Conservation (phyloP, 2,797 vertebrate genomes). For the Eidolon dupreanum region DNA sequence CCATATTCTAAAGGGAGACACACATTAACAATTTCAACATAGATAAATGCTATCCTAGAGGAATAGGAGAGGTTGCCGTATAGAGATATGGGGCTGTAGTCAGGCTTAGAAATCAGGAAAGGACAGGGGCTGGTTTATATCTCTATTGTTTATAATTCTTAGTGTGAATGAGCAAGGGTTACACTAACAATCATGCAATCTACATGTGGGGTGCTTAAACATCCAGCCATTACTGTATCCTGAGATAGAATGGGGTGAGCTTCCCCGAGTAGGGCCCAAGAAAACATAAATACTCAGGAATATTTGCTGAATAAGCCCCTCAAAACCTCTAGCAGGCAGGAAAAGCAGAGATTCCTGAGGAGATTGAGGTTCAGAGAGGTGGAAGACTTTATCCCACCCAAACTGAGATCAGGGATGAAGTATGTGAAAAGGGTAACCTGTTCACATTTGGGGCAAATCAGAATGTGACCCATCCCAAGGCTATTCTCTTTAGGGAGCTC, state of each 20-base stretch:
- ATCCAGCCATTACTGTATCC: background rate
- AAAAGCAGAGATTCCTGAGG: background rate
- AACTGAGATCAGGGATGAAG: background rate
- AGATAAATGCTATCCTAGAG: background rate
- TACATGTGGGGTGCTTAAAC: rapidly evolving
- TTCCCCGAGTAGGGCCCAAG: background rate
- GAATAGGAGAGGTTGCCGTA: rapidly evolving
- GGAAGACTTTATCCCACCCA: background rate
- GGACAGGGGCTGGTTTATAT: background rate
- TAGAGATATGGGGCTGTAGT: background rate
- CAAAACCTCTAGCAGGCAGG: background rate
- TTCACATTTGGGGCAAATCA: background rate
- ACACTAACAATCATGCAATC: background rate
- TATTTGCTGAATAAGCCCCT: background rate
- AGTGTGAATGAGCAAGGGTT: background rate
- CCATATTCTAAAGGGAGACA: background rate
- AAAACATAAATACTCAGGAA: background rate
- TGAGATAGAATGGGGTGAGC: background rate
- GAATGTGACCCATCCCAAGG: background rate
- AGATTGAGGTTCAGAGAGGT: background rate
- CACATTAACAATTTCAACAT: background rate
- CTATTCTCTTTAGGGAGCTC: background rate
- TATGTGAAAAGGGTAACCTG: background rate
- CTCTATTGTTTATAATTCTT: background rate
- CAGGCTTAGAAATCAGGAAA: background rate